These are phyloP conservation scores for Apostichopus leukothele DNA, from an alignment of 53 echinoderm and acorn worm species.

Conservation along the genomic window DNA sequence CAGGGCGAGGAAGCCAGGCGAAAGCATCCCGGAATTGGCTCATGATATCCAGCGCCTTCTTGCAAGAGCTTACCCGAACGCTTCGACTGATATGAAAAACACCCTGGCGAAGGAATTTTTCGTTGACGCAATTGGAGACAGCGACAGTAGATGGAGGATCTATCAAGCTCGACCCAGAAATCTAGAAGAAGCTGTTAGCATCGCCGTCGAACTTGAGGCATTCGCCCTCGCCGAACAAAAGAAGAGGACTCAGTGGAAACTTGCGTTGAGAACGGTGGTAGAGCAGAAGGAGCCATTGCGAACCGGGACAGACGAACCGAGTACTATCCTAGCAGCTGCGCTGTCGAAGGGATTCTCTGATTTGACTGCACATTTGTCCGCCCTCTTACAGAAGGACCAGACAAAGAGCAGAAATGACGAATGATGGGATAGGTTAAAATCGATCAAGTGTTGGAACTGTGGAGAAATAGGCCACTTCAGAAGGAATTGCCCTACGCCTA, in stretches of 20 bases:
- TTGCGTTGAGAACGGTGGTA: not conserved
- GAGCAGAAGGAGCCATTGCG: not conserved
- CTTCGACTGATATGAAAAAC: slow-evolving; percentile 31
- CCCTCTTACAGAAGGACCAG: no score
- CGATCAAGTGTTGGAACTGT: no score
- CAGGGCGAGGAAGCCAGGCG: slow-evolving; percentile 40
- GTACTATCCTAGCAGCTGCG: not conserved
- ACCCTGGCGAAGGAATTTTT: slow-evolving; percentile 52
- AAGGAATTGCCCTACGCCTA: no score
- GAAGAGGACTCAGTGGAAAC: not conserved
- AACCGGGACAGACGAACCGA: not conserved
- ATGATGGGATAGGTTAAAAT: no score
- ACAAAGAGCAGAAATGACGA: no score
- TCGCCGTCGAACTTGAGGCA: not conserved
- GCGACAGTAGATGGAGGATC: not conserved
- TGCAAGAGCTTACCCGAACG: slow-evolving; percentile 46
- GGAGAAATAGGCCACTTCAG: no score
- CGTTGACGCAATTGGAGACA: not conserved
- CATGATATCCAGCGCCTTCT: slow-evolving; percentile 44
- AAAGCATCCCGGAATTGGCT: slow-evolving; percentile 54
- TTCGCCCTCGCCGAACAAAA: not conserved
- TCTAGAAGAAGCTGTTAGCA: not conserved
- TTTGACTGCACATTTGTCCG: slow-evolving; percentile 6
- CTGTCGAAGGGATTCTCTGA: slow-evolving; percentile 24
- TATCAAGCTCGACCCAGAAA: not conserved